Evolutionary conservation across 2,113 vertebrate genomes (phyloP), one percentile per base, ranked within the genome.

Genomic region (Psittacula cyanocephala): DNA sequence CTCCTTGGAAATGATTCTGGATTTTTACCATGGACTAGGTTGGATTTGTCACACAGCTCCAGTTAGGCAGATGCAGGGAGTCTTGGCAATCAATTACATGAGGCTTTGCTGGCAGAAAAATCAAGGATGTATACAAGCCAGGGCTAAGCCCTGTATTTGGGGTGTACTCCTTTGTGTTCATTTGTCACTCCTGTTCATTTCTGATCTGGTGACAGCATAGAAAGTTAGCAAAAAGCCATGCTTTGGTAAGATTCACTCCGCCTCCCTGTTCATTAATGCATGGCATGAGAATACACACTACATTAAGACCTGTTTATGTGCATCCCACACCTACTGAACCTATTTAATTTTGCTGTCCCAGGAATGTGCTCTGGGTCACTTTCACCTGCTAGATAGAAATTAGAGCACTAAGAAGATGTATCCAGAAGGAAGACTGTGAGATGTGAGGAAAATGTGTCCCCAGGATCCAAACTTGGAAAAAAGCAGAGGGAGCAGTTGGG

Each of bases 341-440:
- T 91, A 74, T 74, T 96, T 93, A 96, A 93, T 95, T 93, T 94
- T 82, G 25, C 41, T 96, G 59, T 96, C 75, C 27, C 25, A 89
- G 84, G 89, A 96, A 93, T 3, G 49, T 67, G 39, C 46, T 89
- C 59, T 84, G 62, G 71, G 59, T 94, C 81, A 60, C 84, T 88
- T 90, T 90, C 88, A 94, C 90, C 79, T 83, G 27, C 41, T 46
- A 52, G 67, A 76, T 39, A 89, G 22, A 82, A 87, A 89, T 87
- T 37, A 91, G 46, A 80, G 31, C 47, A 25, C 63, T 55, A 76
- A 72, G 71, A 76, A 71, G 55, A 80, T 43, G 29, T 57, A 85
- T 15, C 74, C 63, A 91, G 44, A 75, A 28, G 83, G 19, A 84
- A 86, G 39, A 33, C 1, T 63, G 25, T 7, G 22, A 44, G 28